These are phyloP conservation scores for Melanocharis versteri DNA, from an alignment of 2,113 vertebrate genomes.

Conservation along the genomic window DNA sequence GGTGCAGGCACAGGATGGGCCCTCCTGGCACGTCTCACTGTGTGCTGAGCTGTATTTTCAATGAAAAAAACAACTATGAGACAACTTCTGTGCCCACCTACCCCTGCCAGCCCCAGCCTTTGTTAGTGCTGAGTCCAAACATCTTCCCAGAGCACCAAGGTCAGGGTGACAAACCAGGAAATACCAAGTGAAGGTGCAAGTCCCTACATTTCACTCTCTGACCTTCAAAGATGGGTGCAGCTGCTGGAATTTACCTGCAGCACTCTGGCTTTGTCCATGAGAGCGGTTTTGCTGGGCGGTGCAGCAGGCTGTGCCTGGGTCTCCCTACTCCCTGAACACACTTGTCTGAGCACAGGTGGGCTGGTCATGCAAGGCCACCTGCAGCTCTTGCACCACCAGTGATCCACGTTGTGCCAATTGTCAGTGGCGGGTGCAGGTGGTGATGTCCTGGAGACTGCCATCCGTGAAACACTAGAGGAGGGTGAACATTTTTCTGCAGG, in stretches of 20 bases:
- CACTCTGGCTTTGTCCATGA: background rate
- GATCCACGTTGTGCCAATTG: background rate
- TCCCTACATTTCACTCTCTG: background rate
- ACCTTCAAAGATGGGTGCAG: background rate
- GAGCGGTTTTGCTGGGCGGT: background rate
- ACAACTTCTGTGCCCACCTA: background rate
- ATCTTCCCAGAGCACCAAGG: background rate
- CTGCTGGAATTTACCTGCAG: background rate
- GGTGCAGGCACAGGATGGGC: background rate
- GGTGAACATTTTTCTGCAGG: background rate
- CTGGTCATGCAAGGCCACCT: background rate
- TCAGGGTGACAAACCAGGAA: background rate
- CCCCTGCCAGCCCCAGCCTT: background rate
- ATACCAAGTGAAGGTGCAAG: background rate
- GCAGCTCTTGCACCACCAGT: background rate
- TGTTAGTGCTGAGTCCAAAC: background rate
- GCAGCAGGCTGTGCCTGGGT: background rate
- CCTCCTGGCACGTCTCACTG: background rate
- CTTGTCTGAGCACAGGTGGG: background rate
- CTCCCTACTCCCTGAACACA: fast-evolving
- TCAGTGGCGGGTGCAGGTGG: background rate
- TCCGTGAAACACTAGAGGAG: background rate
- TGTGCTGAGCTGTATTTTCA: background rate
- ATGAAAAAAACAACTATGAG: background rate
- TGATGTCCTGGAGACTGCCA: background rate